Evolutionary conservation across 2,888 invertebrate genomes (phyloP).

Genomic region (Phymatocera aterrima): DNA sequence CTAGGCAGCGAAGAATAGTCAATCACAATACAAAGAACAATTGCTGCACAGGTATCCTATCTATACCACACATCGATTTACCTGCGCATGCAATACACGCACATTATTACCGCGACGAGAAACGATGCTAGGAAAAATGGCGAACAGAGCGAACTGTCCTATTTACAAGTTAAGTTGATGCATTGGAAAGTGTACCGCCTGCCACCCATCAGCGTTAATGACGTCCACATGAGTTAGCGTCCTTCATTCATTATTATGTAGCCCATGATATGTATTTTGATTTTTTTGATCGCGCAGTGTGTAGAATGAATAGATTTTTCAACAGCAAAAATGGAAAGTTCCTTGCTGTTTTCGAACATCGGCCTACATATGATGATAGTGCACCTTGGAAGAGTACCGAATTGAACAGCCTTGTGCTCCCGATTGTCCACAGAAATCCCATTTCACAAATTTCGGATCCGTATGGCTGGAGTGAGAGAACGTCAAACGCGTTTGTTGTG

Average conservation of each 20-base stretch:
- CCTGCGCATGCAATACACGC: background rate
- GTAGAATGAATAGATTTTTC: background rate
- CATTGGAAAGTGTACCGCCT: conserved; percentile 20
- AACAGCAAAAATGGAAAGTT: background rate
- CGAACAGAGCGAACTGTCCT: conserved; percentile 30
- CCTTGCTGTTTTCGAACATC: background rate
- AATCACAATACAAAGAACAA: conserved; percentile 8
- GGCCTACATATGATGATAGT: background rate
- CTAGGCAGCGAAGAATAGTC: background rate
- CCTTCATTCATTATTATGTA: conserved; percentile 3
- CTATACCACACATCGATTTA: background rate
- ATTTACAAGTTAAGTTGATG: conserved; percentile 39
- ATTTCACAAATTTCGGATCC: background rate
- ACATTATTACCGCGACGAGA: background rate
- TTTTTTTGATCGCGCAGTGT: background rate
- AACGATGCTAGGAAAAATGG: conserved; percentile 5
- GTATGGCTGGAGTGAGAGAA: background rate
- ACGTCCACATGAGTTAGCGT: background rate
- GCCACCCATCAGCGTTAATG: conserved; percentile 1
- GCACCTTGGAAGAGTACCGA: background rate
- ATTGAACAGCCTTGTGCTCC: too few species aligned
- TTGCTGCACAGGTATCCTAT: background rate
- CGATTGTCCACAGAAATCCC: background rate
- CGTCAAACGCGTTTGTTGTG: background rate
- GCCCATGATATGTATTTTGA: background rate